Evolutionary conservation across 2,888 invertebrate genomes (phyloP), one percentile per base, ranked within the genome.

Genomic region (Amphipoea oculea): DNA sequence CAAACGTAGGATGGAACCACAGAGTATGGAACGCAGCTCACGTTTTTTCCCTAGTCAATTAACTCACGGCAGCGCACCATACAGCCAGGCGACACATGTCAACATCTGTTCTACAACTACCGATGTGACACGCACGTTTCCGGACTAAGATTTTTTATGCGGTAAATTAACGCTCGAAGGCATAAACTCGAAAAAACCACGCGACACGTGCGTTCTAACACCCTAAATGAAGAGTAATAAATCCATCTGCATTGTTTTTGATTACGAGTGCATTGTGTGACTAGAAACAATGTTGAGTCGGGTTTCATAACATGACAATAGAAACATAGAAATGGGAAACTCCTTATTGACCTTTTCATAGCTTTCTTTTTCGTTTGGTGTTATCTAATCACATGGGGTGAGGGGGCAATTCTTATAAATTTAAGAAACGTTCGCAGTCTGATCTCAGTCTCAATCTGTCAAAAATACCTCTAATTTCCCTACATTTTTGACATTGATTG

Each of bases 91-190:
- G 94, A 95, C 96, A 96, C 94, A 96, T 96, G 96, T 96, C 95
- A 95, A 96, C 96, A 96, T 96, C 95, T 96, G 96, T 96, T 96
- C 94, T 93, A 94, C 93, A 91, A 94, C 94, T 94, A 93, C 94
- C 95, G 93, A 94, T 94, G 94, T 90, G 93, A 93, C 94, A 93
- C 90, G 89, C 89, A 91, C 94, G 93, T 95, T 95, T 96, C 96
- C 96, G 96, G 95, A 91, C 92, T 91, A 92, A 91, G 89, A 93
- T 94, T 95, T 95, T 96, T 95, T 94, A 93, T 91, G 91, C 90
- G 90, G 92, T 91, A 95, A 95, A 95, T 95, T 95, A 95, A 94
- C 93, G 93, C 95, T 91, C 82, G 89, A 88, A 91, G 95, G 92
- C 91, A 78, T 71, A 90, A 89, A 89, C 91, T 94, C 90, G 86